Base-by-base conservation (phyloP, 2,797 vertebrate species). In the Rhinogobio ventralis region DNA sequence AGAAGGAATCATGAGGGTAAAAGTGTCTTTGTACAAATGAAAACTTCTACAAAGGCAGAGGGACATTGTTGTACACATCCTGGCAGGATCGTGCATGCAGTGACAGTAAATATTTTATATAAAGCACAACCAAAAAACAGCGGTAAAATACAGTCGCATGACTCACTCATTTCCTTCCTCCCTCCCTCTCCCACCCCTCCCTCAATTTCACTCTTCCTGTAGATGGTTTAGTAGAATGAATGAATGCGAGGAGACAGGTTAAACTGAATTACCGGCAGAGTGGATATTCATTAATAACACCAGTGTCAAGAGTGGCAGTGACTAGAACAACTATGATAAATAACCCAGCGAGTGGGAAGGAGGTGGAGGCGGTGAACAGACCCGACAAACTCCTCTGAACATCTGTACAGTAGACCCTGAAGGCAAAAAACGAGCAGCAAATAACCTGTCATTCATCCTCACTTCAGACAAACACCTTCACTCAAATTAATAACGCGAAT, bases 271-370 rank as follows among this genome's bases (percentile, higher is more conserved):
- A 88, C 88, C 55, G 71, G 84, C 84, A 68, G 72, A 85, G 82
- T 79, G 82, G 86, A 88, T 81, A 87, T 86, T 89, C 83, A 89
- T 88, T 90, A 89, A 88, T 82, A 87, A 85, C 71, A 74, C 57
- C 62, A 20, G 62, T 86, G 86, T 86, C 83, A 86, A 81, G 66
- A 84, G 78, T 87, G 86, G 79, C 81, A 85, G 71, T 81, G 79
- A 87, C 87, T 86, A 75, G 74, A 83, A 88, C 80, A 90, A 89
- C 86, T 79, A 88, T 89, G 89, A 90, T 87, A 89, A 88, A 90
- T 90, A 87, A 88, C 83, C 82, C 49, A 19, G 79, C 36, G 57
- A 74, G 49, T 4, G 28, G 73, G 64, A 75, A 69, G 72, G 49
- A 68, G 49, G 73, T 39, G 49, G 46, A 81, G 39, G 20, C 19